Evolutionary conservation across 2,888 invertebrate genomes (phyloP).

Genomic region (Reticulitermes lucifugus): DNA sequence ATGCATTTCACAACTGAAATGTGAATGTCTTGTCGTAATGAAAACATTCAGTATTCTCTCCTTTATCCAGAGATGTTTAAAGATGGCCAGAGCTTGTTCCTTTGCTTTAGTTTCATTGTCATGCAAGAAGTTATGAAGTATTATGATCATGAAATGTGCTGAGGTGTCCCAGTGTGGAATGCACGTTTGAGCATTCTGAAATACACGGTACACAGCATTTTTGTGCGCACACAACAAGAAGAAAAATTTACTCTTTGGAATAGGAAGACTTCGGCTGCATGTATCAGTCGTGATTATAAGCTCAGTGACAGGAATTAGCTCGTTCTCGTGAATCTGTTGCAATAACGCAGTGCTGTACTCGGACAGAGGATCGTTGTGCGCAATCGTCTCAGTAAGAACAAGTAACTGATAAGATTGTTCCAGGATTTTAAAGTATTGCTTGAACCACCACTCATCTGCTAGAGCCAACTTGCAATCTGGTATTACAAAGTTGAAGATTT

Average conservation of each 20-base stretch:
- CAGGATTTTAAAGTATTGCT: background rate
- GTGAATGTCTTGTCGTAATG: background rate
- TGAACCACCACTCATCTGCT: background rate
- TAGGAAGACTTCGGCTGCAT: background rate
- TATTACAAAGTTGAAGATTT: background rate
- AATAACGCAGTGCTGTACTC: background rate
- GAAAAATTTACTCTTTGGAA: background rate
- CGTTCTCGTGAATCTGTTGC: background rate
- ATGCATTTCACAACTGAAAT: background rate
- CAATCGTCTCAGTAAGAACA: background rate
- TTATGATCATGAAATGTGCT: background rate
- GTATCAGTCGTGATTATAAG: background rate
- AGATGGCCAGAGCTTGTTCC: background rate
- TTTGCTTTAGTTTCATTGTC: background rate
- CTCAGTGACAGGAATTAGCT: background rate
- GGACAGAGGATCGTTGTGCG: background rate
- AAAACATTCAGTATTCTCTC: background rate
- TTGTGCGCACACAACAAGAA: background rate
- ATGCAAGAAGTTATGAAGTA: background rate
- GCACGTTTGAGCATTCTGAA: background rate
- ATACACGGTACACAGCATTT: background rate
- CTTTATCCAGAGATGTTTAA: slow-evolving; percentile 15
- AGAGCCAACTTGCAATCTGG: background rate
- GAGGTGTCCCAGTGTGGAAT: background rate
- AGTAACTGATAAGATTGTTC: background rate